Percentiles rank a stretch among this genome's conserved stretches.
phyloP scores from a whole-genome alignment of 2,797 vertebrate genomes.

The Lemur catta region DNA sequence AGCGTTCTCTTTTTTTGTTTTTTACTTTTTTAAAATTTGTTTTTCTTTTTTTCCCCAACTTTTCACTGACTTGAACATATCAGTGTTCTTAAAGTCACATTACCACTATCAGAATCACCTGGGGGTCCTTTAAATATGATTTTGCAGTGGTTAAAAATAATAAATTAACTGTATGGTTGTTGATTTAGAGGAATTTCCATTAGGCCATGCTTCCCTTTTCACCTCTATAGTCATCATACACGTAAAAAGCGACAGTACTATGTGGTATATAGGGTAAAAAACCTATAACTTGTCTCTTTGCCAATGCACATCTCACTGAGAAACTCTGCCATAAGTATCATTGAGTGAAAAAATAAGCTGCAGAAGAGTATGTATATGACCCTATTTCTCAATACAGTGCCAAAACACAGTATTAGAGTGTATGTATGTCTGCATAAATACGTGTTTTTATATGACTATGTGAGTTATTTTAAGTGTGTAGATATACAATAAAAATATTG shows the following conservation, averaged over 20 bases:
- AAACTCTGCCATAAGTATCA: background rate
- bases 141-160: background rate
- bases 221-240: background rate
- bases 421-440: background rate
- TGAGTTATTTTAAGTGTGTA: background rate
- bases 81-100: background rate
- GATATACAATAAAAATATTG: background rate
- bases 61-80: background rate
- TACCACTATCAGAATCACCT: background rate
- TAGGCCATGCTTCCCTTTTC: background rate
- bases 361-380: background rate
- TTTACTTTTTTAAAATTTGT: too few relatives aligned
- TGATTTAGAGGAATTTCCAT: background rate
- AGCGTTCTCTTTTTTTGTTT: background rate
- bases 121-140: background rate
- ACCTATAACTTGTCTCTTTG: background rate
- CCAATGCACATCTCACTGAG: background rate
- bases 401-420: background rate
- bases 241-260: constrained; percentile 12
- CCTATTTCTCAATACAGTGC: background rate
- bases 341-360: background rate
- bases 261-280: background rate
- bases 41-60: too few relatives aligned
- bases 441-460: background rate
- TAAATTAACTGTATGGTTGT: background rate